Evolutionary conservation across 2,888 invertebrate species (phyloP).

Genomic region (Phengaris arion): DNA sequence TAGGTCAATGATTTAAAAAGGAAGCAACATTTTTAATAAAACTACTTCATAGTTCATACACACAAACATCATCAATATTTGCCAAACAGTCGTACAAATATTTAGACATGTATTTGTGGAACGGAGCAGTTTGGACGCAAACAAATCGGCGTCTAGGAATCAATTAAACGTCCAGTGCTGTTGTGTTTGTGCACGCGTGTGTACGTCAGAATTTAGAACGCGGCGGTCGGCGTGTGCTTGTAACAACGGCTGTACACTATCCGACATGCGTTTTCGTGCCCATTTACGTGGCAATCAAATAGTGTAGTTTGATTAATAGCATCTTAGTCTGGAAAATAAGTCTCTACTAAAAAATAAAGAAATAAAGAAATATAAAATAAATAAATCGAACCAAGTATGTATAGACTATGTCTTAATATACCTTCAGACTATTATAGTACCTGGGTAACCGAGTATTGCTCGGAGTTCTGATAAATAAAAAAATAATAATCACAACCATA

Average conservation of each 20-base stretch:
- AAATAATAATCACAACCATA: too few species aligned
- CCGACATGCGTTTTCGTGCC: not conserved
- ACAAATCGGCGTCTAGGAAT: slow-evolving; percentile 24
- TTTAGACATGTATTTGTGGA: slow-evolving; percentile 25
- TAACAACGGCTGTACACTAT: not conserved
- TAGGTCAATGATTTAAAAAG: not conserved
- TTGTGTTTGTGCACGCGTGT: slow-evolving; percentile 1
- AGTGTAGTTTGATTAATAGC: too few species aligned
- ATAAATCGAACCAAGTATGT: too few species aligned
- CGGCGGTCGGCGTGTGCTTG: not conserved
- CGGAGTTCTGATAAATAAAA: too few species aligned
- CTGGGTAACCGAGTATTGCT: too few species aligned
- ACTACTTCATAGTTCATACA: too few species aligned
- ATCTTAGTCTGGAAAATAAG: too few species aligned
- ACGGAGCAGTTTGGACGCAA: slow-evolving; percentile 2
- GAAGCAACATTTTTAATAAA: not conserved
- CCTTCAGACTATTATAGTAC: too few species aligned
- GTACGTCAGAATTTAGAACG: not conserved
- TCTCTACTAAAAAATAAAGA: too few species aligned
- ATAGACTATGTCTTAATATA: too few species aligned
- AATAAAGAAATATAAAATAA: too few species aligned
- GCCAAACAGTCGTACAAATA: slow-evolving; percentile 2
- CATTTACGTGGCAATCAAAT: too few species aligned
- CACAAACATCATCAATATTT: not conserved
- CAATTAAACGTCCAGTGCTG: slow-evolving; percentile 6